phyloP scores from a whole-genome alignment of 2,888 invertebrate genomes.

The Troilus luridus region DNA sequence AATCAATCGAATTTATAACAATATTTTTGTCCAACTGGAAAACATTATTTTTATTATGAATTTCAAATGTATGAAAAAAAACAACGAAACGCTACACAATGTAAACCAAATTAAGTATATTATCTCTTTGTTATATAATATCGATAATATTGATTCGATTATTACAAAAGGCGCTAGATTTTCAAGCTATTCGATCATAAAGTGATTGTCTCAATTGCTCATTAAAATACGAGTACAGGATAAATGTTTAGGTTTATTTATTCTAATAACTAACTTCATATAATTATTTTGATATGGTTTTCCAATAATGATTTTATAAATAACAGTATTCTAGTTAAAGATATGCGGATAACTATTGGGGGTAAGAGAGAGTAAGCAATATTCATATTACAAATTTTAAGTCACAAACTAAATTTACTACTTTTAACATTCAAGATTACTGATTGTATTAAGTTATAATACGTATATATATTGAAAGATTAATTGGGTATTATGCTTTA shows the following conservation, averaged over 20 bases:
- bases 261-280: not conserved
- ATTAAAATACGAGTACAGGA: not conserved
- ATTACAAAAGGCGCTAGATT: conserved; percentile 7
- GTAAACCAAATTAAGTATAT: not conserved
- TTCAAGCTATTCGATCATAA: not conserved
- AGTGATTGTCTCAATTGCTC: not conserved
- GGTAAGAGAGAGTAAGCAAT: not conserved
- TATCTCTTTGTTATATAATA: not conserved
- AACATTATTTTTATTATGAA: not conserved
- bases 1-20: not conserved
- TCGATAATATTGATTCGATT: not conserved
- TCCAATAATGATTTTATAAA: not conserved
- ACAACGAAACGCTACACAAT: too few species aligned
- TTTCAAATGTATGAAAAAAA: too few species aligned
- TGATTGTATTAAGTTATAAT: not conserved
- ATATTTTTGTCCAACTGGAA: not conserved
- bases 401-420: too few species aligned
- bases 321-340: not conserved
- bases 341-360: not conserved
- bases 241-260: not conserved
- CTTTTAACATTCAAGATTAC: not conserved
- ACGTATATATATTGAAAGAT: not conserved
- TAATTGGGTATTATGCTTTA: not conserved
- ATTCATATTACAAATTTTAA: not conserved
- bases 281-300: not conserved